A percentile compares a stretch with the other conserved stretches of the same genome.
phyloP scores from a whole-genome alignment of 2,888 invertebrate genomes.

The Leptinotarsa rubiginosa region DNA sequence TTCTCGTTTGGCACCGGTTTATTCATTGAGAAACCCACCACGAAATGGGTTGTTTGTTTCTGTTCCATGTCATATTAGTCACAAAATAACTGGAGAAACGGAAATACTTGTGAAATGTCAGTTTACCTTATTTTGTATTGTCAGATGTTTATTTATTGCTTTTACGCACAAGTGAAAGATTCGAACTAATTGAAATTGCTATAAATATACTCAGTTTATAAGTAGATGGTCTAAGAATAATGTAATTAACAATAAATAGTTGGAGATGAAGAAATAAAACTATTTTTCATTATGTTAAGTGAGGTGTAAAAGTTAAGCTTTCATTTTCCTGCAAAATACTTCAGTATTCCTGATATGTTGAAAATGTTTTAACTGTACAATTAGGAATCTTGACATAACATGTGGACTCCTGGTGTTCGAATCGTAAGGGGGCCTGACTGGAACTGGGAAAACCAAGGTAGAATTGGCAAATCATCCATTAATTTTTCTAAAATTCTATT shows the following conservation, averaged over 20 bases:
- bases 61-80: no score
- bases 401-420: slow-evolving; percentile 78
- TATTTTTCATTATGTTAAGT: background rate
- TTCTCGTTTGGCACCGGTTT: no score
- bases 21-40: no score
- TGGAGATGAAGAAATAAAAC: background rate
- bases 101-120: no score
- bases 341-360: background rate
- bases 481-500: slow-evolving; percentile 23
- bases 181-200: background rate
- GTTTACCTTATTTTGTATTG: background rate
- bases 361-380: background rate
- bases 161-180: slow-evolving; percentile 2
- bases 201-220: background rate
- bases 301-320: background rate
- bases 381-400: slow-evolving; percentile 49
- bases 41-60: no score
- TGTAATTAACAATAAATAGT: background rate
- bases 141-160: background rate
- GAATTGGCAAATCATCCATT: slow-evolving; percentile 21
- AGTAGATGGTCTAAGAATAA: background rate
- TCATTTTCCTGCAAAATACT: background rate
- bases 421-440: slow-evolving; percentile 86
- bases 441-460: slow-evolving; percentile 84
- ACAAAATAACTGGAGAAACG: no score